Base-by-base conservation (phyloP, 2,888 invertebrate species). In the Apoderus coryli region DNA sequence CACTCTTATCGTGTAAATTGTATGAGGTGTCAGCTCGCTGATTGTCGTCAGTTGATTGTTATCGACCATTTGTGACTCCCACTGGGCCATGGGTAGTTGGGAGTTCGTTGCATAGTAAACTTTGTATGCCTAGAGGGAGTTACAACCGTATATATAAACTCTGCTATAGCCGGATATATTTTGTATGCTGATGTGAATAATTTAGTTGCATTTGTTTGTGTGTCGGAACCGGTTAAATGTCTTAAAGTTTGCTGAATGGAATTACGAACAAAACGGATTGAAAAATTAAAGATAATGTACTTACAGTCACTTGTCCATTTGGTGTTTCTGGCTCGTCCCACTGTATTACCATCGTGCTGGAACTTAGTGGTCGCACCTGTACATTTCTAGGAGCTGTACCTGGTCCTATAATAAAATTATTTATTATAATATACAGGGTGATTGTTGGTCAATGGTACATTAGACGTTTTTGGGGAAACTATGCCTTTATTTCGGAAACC, bases 291-390 rank as follows among this genome's bases (percentile, higher is more conserved):
- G 10, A 14, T 14, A 2, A 10, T 30, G 12, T 29, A 65, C 76
- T 72, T 63, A 92, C 93, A 64, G 85, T 88, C 44, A 98, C 88
- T 72, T 88, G 85, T 46, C 96, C 96, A 56, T 95, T 95, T 27
- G 95, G 90, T 32, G 86, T 88, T 57, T 92, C 90, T 10, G 96
- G 96, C 54, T 90, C 90, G 48, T 89, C 86, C 98, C 98, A 98
- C 53, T 90, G 88, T 45, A 98, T 89, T 34, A 93, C 81, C 78
- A 98, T 88, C 19, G 93, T 92, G 54, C 84, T 89, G 31, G 90
- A 84, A 58, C 89, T 92, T 43, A 93, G 70, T 4, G 95, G 89
- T 31, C 89, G 72, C 30, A 89, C 93, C 65, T 85, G 82, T 22
- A 96, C 88, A 60, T 90, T 89, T 46, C 82, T 69, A 4, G 96